Conservation (phyloP, 2,888 invertebrate species). For the Tridacna crocea region DNA sequence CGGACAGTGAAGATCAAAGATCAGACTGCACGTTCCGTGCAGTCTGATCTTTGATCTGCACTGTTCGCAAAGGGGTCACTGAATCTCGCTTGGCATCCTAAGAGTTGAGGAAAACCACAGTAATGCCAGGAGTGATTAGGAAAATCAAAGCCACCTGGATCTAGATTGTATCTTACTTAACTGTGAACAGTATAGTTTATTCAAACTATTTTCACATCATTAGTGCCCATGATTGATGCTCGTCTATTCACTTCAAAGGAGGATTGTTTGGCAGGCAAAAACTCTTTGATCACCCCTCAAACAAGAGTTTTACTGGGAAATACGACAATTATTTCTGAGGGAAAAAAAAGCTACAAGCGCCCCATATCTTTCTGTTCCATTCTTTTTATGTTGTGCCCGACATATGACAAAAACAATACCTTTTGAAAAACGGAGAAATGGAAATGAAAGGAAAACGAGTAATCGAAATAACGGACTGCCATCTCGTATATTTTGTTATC, state of each 20-base stretch:
- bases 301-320: conserved; percentile 4
- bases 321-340: conserved; percentile 8
- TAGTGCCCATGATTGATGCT: conserved; percentile 18
- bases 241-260: conserved; percentile 15
- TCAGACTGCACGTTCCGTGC: no score
- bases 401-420: neutral
- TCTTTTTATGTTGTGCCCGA: neutral
- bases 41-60: no score
- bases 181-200: conserved; percentile 12
- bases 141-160: no score
- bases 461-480: neutral
- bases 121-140: no score
- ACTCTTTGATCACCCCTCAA: conserved; percentile 17
- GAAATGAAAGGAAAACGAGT: neutral
- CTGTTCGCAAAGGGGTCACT: no score
- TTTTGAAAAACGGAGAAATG: conserved; percentile 3
- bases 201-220: conserved; percentile 23
- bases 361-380: neutral
- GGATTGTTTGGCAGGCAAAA: conserved; percentile 13
- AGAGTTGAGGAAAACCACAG: no score
- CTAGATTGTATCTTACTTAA: neutral
- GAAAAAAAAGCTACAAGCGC: conserved; percentile 1
- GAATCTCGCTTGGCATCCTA: no score
- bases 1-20: no score
- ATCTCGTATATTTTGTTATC: neutral